Evolutionary conservation across 2,113 vertebrate genomes (phyloP), one percentile per base, ranked within the genome.

Genomic region (Ciconia boyciana): DNA sequence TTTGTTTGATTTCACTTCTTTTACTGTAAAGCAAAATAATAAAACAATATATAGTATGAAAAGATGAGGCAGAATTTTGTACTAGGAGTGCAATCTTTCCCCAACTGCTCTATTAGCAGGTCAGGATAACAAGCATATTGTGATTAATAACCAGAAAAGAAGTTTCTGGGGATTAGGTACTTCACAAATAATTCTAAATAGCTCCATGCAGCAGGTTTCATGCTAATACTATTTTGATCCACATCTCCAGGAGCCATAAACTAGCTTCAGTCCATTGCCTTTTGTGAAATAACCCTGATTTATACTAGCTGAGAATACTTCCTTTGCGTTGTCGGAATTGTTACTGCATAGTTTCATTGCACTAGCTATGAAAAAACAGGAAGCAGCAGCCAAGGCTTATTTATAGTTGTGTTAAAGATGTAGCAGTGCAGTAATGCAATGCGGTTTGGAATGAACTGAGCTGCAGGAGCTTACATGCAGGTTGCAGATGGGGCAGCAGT

Each of bases 151-250:
- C 51, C 62, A 78, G 70, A 89, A 61, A 81, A 96, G 61, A 32
- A 51, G 31, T 32, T 93, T 94, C 48, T 89, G 62, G 48, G 76
- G 90, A 87, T 94, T 79, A 85, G 54, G 54, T 66, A 58, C 81
- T 87, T 92, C 71, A 94, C 80, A 87, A 89, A 91, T 80, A 94
- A 68, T 61, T 82, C 88, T 26, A 54, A 96, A 85, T n/a, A 83
- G 22, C 48, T 93, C 20, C 58, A 29, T 54, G 29, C 55, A 75
- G 74, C 39, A 92, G 14, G 44, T 72, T 93, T 76, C 48, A 46
- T 0, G 0, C 54, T 93, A 92, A 89, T 75, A 51, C 51, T 79
- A 13, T 81, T 87, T 80, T 88, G 84, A 86, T 78, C 78, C 41
- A 34, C 69, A 52, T 49, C 39, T 83, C 54, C 25, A 87, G 74